Evolutionary conservation across 2,113 vertebrate species (phyloP).

Genomic region (Helogale parvula): DNA sequence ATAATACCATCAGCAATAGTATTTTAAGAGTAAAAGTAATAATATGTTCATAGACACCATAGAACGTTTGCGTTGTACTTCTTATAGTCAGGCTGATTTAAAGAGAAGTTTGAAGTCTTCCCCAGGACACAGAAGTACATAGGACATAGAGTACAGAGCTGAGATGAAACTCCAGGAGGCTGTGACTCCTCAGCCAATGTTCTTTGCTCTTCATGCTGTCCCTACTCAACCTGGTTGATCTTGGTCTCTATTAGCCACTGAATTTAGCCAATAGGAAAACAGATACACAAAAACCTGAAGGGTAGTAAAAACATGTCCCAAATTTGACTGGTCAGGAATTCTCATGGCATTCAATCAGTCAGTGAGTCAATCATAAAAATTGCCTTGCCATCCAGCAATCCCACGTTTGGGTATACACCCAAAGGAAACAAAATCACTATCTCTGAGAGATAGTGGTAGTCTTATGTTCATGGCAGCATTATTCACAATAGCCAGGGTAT

Average conservation of each 20-base stretch:
- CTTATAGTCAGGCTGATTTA: not conserved
- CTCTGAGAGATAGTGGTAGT: too few species aligned
- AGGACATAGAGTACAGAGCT: not conserved
- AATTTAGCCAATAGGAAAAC: not conserved
- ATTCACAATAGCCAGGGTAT: too few species aligned
- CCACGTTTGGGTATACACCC: too few species aligned
- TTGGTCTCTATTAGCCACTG: not conserved
- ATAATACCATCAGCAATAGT: not conserved
- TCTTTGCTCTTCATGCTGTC: not conserved
- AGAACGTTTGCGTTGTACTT: not conserved
- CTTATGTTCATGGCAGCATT: too few species aligned
- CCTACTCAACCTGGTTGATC: not conserved
- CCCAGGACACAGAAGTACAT: not conserved
- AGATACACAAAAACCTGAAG: not conserved
- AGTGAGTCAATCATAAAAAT: too few species aligned
- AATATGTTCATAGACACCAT: not conserved
- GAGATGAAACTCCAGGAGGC: not conserved
- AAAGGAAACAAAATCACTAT: too few species aligned
- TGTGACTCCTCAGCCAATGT: not conserved
- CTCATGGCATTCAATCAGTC: not conserved
- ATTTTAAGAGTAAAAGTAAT: not conserved
- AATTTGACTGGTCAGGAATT: not conserved
- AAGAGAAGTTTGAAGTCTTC: not conserved
- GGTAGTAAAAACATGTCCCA: not conserved
- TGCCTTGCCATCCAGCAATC: too few species aligned